Conservation (phyloP, 2,888 invertebrate genomes). For the Oscheius sp. region DNA sequence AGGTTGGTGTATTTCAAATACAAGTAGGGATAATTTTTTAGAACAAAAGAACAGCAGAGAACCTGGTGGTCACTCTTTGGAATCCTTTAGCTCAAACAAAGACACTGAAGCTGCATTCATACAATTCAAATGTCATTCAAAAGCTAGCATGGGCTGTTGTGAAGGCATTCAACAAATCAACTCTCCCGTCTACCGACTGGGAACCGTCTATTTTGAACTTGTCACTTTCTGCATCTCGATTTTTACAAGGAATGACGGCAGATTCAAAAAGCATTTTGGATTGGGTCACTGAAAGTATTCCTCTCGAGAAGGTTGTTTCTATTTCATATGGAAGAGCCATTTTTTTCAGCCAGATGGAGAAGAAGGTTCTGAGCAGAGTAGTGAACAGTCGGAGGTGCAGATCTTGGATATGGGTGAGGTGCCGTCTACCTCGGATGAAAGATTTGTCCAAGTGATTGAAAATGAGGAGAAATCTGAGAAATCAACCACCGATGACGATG, state of each 20-base stretch:
- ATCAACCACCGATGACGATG: background rate
- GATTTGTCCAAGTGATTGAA: background rate
- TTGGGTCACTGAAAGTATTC: conserved; percentile 31
- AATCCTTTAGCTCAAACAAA: conserved; percentile 41
- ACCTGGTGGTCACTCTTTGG: conserved; percentile 42
- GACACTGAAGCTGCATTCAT: conserved; percentile 48
- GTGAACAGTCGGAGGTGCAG: background rate
- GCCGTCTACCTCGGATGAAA: conserved; percentile 9
- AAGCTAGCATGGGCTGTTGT: conserved; percentile 42
- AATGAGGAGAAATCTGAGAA: background rate
- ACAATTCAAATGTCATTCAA: conserved; percentile 43
- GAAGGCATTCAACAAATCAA: conserved; percentile 38
- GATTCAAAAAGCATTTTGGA: conserved; percentile 37
- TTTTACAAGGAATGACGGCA: conserved; percentile 46
- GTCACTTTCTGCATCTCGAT: conserved; percentile 45
- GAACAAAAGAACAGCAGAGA: conserved; percentile 50
- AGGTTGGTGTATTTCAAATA: conserved; percentile 28
- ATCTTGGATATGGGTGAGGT: background rate
- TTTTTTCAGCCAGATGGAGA: background rate
- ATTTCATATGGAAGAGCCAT: background rate
- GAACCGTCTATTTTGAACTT: conserved; percentile 49
- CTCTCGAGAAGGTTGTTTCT: conserved; percentile 14
- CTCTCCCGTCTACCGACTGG: conserved; percentile 30
- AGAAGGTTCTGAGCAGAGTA: background rate
- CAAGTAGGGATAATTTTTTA: background rate